Conservation (phyloP, 2,888 invertebrate genomes). For the Plebejus anna region DNA sequence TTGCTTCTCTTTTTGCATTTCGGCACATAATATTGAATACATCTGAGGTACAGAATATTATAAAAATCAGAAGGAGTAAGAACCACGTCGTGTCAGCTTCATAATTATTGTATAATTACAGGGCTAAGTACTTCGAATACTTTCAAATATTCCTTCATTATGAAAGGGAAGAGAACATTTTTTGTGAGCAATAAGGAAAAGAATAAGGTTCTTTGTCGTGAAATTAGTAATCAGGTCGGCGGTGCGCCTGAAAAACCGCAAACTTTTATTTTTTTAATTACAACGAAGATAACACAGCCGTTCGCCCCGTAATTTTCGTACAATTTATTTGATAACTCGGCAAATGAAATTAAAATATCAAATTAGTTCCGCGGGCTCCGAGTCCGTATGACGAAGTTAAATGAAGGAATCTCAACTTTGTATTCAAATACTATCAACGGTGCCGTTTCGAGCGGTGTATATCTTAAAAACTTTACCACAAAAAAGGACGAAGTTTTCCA, state of each 20-base stretch:
- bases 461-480: constrained; percentile 61
- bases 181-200: constrained; percentile 55
- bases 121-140: constrained; percentile 28
- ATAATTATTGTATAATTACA: constrained; percentile 42
- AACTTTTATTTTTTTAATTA: constrained; percentile 65
- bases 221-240: constrained; percentile 70
- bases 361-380: constrained; percentile 37
- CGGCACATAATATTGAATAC: no score
- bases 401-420: constrained; percentile 18
- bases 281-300: constrained; percentile 62
- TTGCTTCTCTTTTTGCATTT: no score
- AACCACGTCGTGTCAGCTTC: constrained; percentile 33
- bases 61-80: neutral
- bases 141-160: constrained; percentile 32
- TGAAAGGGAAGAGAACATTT: constrained; percentile 44
- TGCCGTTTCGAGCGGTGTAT: constrained; percentile 46
- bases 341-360: constrained; percentile 57
- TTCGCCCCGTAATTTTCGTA: constrained; percentile 39
- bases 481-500: constrained; percentile 70
- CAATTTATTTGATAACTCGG: constrained; percentile 58
- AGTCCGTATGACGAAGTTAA: constrained; percentile 26
- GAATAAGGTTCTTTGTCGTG: constrained; percentile 69
- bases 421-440: constrained; percentile 37
- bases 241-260: constrained; percentile 52
- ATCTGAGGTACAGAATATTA: neutral